Conservation (phyloP, 2,797 vertebrate species). For the Catharus ustulatus region DNA sequence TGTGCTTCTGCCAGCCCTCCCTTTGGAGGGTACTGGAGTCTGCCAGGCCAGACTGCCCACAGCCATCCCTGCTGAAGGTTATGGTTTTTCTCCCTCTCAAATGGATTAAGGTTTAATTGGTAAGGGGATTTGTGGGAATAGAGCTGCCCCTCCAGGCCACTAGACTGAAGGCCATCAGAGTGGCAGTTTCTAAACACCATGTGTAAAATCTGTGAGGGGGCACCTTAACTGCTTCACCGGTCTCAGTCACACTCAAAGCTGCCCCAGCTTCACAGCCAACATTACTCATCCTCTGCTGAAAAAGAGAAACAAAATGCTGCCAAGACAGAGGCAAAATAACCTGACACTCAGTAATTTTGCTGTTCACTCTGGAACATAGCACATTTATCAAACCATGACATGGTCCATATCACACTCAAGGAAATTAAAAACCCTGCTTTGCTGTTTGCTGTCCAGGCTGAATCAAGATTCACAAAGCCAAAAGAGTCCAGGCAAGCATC, state of each 20-base stretch:
- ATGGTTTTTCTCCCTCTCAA: not conserved
- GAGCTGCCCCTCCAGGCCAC: not conserved
- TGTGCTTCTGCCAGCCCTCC: not conserved
- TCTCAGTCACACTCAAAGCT: not conserved
- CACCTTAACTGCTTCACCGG: not conserved
- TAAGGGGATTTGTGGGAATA: not conserved
- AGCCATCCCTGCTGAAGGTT: not conserved
- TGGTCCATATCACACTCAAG: not conserved
- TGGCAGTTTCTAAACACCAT: not conserved
- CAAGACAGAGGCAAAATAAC: conserved; percentile 9
- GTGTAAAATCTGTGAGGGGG: not conserved
- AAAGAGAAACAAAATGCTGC: not conserved
- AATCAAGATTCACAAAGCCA: not conserved
- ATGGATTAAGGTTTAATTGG: not conserved
- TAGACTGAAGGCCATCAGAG: not conserved
- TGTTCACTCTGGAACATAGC: not conserved
- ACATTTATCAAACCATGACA: not conserved
- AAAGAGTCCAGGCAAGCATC: not conserved
- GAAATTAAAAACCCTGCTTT: conserved; percentile 18
- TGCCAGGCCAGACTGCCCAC: not conserved
- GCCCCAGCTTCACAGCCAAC: not conserved
- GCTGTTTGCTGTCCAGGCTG: not conserved
- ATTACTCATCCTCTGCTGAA: not conserved
- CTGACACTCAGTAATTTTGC: not conserved
- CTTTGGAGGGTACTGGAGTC: not conserved